Conservation (phyloP, 2,888 invertebrate genomes). For the Cephus rjabovi region DNA sequence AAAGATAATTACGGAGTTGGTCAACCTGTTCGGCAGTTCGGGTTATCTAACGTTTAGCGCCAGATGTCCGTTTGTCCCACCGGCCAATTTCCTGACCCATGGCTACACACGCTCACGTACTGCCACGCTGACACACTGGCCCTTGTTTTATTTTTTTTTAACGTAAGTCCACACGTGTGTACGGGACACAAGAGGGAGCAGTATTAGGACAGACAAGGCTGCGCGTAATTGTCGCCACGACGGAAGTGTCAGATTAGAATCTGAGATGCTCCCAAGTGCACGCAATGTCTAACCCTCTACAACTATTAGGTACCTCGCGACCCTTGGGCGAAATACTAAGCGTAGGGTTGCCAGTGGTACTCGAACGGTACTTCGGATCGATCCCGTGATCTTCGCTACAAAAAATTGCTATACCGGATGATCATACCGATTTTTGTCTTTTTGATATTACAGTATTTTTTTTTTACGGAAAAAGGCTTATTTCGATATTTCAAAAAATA, state of each 20-base stretch:
- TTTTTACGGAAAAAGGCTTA: no score
- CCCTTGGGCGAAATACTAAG: slow-evolving; percentile 21
- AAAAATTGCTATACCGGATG: background rate
- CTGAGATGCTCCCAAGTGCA: slow-evolving; percentile 58
- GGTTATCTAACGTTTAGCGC: slow-evolving; percentile 59
- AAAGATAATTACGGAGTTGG: slow-evolving; percentile 50
- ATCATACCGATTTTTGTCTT: background rate
- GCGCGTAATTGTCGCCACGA: slow-evolving; percentile 55
- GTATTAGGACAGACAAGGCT: slow-evolving; percentile 17
- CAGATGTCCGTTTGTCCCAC: slow-evolving; percentile 49
- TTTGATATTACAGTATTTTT: background rate
- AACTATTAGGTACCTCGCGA: slow-evolving; percentile 38
- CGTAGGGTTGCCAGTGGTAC: slow-evolving; percentile 38
- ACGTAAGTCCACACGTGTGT: slow-evolving; percentile 7
- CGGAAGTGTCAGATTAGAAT: slow-evolving; percentile 65
- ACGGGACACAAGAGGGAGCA: slow-evolving; percentile 18
- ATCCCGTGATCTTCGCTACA: background rate
- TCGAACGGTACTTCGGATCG: slow-evolving; percentile 1
- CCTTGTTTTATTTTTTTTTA: background rate
- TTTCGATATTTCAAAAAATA: background rate
- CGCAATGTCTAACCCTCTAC: slow-evolving; percentile 45
- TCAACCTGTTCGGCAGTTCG: slow-evolving; percentile 54
- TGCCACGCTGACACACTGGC: slow-evolving; percentile 10
- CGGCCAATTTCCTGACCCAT: slow-evolving; percentile 42
- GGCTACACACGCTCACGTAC: slow-evolving; percentile 7